Evolutionary conservation across 2,797 vertebrate species (phyloP).

Genomic region (Choloepus didactylus): DNA sequence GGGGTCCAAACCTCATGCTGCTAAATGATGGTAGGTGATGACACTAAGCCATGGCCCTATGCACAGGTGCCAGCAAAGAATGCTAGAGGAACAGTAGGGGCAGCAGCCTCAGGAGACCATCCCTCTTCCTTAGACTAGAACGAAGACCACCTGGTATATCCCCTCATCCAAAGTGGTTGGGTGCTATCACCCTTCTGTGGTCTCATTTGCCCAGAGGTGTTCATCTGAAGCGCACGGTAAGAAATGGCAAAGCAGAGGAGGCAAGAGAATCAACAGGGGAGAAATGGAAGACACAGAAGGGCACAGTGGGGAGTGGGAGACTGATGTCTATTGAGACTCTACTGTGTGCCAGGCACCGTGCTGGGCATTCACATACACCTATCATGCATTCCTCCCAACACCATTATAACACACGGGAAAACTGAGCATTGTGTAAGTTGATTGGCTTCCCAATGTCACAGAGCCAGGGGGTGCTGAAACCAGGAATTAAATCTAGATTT

Average conservation of each 20-base stretch:
- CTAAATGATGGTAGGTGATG: not conserved
- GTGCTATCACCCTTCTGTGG: not conserved
- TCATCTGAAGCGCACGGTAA: not conserved
- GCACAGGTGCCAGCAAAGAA: not conserved
- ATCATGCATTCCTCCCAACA: not conserved
- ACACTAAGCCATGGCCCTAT: not conserved
- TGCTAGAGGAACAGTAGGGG: not conserved
- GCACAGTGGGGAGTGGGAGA: accelerated
- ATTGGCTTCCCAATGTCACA: not conserved
- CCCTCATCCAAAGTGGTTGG: not conserved
- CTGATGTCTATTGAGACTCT: not conserved
- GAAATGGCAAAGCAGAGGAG: not conserved
- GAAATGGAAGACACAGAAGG: not conserved
- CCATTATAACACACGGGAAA: not conserved
- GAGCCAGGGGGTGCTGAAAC: not conserved
- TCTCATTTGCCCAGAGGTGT: not conserved
- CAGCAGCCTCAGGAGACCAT: not conserved
- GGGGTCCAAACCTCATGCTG: not conserved
- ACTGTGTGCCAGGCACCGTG: not conserved
- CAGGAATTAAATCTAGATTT: not conserved
- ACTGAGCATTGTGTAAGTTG: not conserved
- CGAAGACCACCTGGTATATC: not conserved
- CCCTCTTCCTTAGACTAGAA: not conserved
- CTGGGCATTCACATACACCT: no score
- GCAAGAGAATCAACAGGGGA: no score